A percentile compares a stretch with the other conserved stretches of the same genome.
Conservation (phyloP, 2,113 vertebrate species). For the Gambusia holbrooki region DNA sequence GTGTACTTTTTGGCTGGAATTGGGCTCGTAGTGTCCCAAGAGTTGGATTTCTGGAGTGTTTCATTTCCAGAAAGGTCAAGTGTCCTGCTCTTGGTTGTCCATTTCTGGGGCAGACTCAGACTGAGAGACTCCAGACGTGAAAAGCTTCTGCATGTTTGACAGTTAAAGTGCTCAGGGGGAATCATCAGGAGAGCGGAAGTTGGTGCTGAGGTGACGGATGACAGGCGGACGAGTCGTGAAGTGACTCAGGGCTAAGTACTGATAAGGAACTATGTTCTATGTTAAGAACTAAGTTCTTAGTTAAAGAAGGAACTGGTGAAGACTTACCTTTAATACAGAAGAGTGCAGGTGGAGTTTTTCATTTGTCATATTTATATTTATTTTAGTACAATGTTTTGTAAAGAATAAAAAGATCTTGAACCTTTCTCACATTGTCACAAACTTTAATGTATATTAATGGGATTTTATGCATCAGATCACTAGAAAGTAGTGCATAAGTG, state of each 20-base stretch:
- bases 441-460: background rate
- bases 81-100: constrained; percentile 45
- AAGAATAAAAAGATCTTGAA: background rate
- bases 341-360: constrained; percentile 5
- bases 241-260: constrained; percentile 25
- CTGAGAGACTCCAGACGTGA: constrained; percentile 33
- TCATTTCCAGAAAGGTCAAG: constrained; percentile 31
- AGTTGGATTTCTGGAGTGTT: constrained; percentile 9
- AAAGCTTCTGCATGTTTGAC: constrained; percentile 32
- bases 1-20: background rate
- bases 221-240: constrained; percentile 12
- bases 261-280: constrained; percentile 1
- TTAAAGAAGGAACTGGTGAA: constrained; percentile 30
- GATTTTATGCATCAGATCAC: background rate
- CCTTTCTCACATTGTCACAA: background rate
- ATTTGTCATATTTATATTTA: constrained; percentile 2
- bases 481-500: no score
- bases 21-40: constrained; percentile 4
- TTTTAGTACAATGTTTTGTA: background rate
- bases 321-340: constrained; percentile 69
- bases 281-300: constrained; percentile 2
- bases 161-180: constrained; percentile 51
- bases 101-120: constrained; percentile 40
- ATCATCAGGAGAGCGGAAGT: constrained; percentile 11
- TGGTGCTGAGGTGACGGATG: constrained; percentile 13